These are phyloP conservation scores for Entomobrya proxima DNA, from an alignment of 2,888 invertebrate genomes.

Conservation along the genomic window DNA sequence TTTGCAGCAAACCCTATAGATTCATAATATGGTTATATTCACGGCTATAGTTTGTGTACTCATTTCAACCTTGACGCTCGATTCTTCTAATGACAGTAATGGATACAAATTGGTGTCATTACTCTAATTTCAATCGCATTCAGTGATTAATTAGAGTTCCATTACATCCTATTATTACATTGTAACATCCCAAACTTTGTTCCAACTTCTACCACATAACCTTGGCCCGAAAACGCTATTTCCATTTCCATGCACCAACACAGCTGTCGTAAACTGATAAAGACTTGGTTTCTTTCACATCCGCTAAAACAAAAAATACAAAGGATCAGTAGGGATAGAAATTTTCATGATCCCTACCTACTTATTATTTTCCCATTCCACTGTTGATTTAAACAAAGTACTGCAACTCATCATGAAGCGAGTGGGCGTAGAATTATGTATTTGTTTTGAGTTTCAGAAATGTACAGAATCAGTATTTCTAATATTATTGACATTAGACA, in stretches of 20 bases:
- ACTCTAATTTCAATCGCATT: slow-evolving; percentile 38
- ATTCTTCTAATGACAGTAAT: slow-evolving; percentile 22
- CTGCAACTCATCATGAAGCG: no score
- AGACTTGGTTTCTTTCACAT: not conserved
- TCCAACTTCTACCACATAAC: not conserved
- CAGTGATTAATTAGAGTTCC: slow-evolving; percentile 35
- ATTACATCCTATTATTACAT: not conserved
- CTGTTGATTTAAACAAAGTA: no score
- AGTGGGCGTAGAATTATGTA: no score
- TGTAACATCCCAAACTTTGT: no score
- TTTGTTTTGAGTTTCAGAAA: no score
- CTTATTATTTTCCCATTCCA: not conserved
- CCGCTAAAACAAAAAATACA: not conserved
- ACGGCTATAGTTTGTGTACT: no score
- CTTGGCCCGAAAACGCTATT: slow-evolving; percentile 40
- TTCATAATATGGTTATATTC: no score
- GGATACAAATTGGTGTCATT: slow-evolving; percentile 36
- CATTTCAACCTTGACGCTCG: slow-evolving; percentile 47
- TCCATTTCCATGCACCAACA: not conserved
- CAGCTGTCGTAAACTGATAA: not conserved
- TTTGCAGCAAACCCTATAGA: no score
- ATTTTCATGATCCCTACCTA: no score
- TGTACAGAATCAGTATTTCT: no score
- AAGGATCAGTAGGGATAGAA: not conserved
- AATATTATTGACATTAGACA: no score